These are phyloP conservation scores for Cepaea nemoralis DNA, from an alignment of 1,140 invertebrate species.

Conservation along the genomic window DNA sequence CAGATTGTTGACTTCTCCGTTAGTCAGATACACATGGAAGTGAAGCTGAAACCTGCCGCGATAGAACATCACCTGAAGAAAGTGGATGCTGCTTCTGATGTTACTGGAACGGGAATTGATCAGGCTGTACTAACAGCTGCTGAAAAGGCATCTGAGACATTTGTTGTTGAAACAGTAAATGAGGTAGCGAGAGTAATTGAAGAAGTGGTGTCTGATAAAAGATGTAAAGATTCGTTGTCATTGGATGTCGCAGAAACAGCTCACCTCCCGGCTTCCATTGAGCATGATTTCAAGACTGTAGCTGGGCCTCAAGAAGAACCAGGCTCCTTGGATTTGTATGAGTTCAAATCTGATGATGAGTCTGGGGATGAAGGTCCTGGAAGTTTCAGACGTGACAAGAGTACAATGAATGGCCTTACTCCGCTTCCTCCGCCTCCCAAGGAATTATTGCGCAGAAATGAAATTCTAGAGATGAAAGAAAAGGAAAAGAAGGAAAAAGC, in stretches of 20 bases:
- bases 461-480: slow-evolving; percentile 34
- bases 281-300: neutral
- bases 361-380: slow-evolving; percentile 51
- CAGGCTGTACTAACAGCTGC: neutral
- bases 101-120: neutral
- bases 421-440: slow-evolving; percentile 45
- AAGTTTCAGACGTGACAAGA: slow-evolving; percentile 44
- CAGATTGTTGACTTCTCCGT: slow-evolving; percentile 21
- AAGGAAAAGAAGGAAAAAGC: slow-evolving; percentile 25
- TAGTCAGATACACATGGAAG: neutral
- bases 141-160: neutral
- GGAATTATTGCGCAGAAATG: slow-evolving; percentile 45
- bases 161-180: neutral
- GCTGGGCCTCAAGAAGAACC: neutral
- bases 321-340: slow-evolving; percentile 54
- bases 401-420: slow-evolving; percentile 35
- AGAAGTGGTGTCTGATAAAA: neutral
- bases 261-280: neutral
- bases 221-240: neutral
- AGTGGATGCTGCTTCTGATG: neutral
- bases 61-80: neutral
- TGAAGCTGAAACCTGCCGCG: neutral
- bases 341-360: slow-evolving; percentile 62
- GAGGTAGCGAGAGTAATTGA: neutral
- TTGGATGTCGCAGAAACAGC: neutral